phyloP scores from a whole-genome alignment of 2,113 vertebrate species.

The Antigone vipio region DNA sequence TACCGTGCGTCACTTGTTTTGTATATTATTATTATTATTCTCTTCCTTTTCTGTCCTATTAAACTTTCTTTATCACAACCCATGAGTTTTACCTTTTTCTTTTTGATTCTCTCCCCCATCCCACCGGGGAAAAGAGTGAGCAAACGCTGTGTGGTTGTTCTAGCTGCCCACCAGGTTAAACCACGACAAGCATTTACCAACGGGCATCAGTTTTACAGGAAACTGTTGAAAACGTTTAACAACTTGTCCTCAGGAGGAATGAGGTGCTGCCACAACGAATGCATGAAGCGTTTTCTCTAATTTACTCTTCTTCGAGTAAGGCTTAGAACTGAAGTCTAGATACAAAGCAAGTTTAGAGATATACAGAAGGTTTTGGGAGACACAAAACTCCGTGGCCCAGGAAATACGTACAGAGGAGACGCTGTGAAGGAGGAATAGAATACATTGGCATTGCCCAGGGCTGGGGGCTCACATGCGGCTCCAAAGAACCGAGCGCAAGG shows the following conservation, averaged over 20 bases:
- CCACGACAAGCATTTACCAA: neutral
- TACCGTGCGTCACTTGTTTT: too few species aligned
- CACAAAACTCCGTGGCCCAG: neutral
- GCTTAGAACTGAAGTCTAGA: neutral
- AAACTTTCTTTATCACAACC: too few species aligned
- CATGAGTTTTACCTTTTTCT: too few species aligned
- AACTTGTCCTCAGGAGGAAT: neutral
- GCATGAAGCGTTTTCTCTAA: neutral
- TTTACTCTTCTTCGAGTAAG: neutral
- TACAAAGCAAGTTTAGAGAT: neutral
- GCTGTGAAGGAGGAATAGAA: neutral
- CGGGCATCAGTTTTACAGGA: neutral
- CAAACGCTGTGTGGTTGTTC: too few species aligned
- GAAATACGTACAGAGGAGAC: neutral
- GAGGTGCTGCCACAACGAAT: neutral
- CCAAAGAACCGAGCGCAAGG: rapidly evolving
- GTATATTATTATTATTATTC: too few species aligned
- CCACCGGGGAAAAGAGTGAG: too few species aligned
- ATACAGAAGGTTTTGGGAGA: neutral
- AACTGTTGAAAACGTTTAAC: neutral
- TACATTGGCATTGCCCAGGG: neutral
- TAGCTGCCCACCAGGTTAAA: too few species aligned
- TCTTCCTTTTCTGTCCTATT: too few species aligned
- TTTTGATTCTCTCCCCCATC: too few species aligned
- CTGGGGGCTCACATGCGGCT: rapidly evolving